Percentiles rank a stretch among this genome's conserved stretches.
These are phyloP conservation scores for Brachyhypopomus occidentalis DNA, from an alignment of 2,113 vertebrate species.

Conservation along the genomic window DNA sequence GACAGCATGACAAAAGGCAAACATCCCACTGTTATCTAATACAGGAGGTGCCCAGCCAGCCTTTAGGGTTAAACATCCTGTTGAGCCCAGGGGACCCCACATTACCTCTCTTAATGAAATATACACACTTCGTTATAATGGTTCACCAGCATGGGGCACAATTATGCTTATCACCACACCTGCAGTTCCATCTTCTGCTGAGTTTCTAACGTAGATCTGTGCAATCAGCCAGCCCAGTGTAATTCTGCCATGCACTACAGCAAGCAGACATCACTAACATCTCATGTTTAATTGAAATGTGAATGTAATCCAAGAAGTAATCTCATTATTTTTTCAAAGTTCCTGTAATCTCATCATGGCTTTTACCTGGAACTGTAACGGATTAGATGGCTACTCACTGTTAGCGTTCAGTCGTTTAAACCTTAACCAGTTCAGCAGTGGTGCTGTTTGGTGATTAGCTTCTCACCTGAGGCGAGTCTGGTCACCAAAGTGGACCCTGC, in stretches of 20 bases:
- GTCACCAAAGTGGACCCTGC: neutral
- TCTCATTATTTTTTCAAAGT: no score
- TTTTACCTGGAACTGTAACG: neutral
- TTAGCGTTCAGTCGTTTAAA: neutral
- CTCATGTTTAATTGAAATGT: no score
- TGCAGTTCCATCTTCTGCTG: conserved; percentile 33
- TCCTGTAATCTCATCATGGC: no score
- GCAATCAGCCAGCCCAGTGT: neutral
- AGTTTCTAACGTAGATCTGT: neutral
- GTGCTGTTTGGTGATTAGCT: conserved; percentile 12
- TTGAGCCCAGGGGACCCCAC: conserved; percentile 14
- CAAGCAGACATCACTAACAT: neutral
- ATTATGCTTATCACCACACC: conserved; percentile 48
- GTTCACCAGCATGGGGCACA: conserved; percentile 22
- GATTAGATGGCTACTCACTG: neutral
- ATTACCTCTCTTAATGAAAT: conserved; percentile 48
- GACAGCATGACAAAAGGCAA: neutral
- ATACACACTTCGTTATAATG: conserved; percentile 47
- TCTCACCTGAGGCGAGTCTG: conserved; percentile 9
- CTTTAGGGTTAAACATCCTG: conserved; percentile 23
- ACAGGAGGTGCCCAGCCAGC: neutral
- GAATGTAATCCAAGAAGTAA: no score
- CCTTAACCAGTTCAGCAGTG: neutral
- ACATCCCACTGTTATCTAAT: neutral
- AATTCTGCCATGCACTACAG: neutral